A percentile compares a stretch with the other conserved stretches of the same genome.
Evolutionary conservation across 2,113 vertebrate species (phyloP).

Genomic region (Sisor rabdophorus): DNA sequence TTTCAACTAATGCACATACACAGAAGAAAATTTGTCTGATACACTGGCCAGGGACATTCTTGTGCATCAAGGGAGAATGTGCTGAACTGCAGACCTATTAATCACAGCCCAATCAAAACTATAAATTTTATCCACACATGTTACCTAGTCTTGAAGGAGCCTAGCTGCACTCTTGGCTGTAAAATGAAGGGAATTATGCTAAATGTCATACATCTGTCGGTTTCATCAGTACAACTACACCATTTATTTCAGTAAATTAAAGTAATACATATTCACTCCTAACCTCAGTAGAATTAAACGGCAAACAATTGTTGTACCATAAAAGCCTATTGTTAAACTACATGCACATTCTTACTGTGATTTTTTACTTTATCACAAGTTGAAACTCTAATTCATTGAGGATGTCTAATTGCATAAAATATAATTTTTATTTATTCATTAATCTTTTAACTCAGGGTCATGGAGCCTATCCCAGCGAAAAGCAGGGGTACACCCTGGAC

Average conservation of each 20-base stretch:
- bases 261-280: slow-evolving; percentile 22
- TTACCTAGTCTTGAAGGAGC: slow-evolving; percentile 13
- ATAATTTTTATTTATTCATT: too few species aligned
- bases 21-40: background rate
- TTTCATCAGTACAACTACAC: background rate
- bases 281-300: slow-evolving; percentile 18
- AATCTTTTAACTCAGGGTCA: too few species aligned
- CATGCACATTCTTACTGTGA: background rate
- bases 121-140: slow-evolving; percentile 21
- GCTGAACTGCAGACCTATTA: slow-evolving; percentile 11
- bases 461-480: too few species aligned
- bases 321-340: background rate
- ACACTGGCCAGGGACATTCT: background rate
- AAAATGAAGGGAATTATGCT: background rate
- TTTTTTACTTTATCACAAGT: background rate
- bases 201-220: slow-evolving; percentile 21
- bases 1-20: background rate
- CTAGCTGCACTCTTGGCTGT: slow-evolving; percentile 1
- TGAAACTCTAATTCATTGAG: too few species aligned
- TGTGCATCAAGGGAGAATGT: background rate
- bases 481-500: too few species aligned
- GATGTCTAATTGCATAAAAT: too few species aligned
- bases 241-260: background rate
- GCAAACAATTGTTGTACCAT: slow-evolving; percentile 3
- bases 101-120: slow-evolving; percentile 25